Evolutionary conservation across 2,797 vertebrate genomes (phyloP), one percentile per base, ranked within the genome.

Genomic region (Rhincodon typus): DNA sequence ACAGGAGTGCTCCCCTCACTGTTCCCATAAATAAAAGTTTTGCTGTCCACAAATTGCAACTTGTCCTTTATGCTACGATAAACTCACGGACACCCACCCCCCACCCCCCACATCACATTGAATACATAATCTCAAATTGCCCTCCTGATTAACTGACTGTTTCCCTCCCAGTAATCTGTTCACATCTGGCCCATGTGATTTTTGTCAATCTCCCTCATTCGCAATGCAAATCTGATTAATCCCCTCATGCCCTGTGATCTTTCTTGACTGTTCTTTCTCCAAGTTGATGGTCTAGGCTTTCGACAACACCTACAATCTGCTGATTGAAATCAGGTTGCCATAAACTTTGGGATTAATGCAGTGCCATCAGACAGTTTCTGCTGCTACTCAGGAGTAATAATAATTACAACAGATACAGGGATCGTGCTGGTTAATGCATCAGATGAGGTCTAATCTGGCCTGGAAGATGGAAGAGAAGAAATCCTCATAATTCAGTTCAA

Each of bases 61-160:
- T 6, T 30, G 25, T 30, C 27, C 70, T 10, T 34, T 4, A 25
- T 19, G n/a, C 4, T 13, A 0, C 74, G 27, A 34, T n/a, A 30
- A 15, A 13, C 34, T n/a, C 0, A n/a, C 4, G 4, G 0, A 12
- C 30, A 15, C 30, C 74, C 0, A 0, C 74, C 30, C 12, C 74
- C 74, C 12, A 1, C 10, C 10, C 74, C 34, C 7, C 10, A 62
- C 8, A 8, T 12, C 3, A 0, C 57, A 62, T 62, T 62, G 57
- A 62, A 62, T 62, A 62, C 57, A 2, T 30, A n/a, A n/a, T 19
- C 77, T 13, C 27, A 8, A 74, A 10, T 10, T 77, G 30, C 74
- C 34, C 34, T 77, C 34, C 30, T 13, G 74, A 12, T 34, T 77
- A 62, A 12, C 74, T 77, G 72, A 34, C 7, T 46, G 46, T 30